These are phyloP conservation scores for Etheostoma cragini DNA, from an alignment of 2,113 vertebrate genomes.

Conservation along the genomic window DNA sequence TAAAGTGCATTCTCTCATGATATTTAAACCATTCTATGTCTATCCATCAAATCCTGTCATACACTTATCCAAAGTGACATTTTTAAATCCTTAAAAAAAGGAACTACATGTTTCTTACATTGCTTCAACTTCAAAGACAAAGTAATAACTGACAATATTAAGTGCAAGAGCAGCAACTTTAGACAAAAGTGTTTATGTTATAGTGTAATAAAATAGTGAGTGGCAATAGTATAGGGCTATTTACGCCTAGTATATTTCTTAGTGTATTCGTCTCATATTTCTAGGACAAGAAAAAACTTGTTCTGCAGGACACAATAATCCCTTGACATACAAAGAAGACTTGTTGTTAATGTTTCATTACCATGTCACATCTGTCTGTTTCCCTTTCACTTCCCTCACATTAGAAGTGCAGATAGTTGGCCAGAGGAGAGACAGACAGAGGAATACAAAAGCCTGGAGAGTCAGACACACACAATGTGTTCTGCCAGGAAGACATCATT, in stretches of 20 bases:
- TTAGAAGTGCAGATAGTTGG: slow-evolving; percentile 21
- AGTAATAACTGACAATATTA: background rate
- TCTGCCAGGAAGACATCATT: slow-evolving; percentile 52
- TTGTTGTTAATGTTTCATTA: slow-evolving; percentile 9
- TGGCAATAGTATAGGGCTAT: background rate
- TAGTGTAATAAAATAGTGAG: background rate
- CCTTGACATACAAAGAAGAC: slow-evolving; percentile 16
- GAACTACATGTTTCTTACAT: background rate
- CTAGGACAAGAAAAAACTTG: background rate
- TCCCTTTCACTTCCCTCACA: slow-evolving; percentile 44
- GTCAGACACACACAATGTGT: slow-evolving; percentile 45
- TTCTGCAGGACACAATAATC: slow-evolving; percentile 3
- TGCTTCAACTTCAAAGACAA: background rate
- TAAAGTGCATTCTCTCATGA: background rate
- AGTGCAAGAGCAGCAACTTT: background rate
- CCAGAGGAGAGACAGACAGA: slow-evolving; percentile 7
- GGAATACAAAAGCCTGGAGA: slow-evolving; percentile 48
- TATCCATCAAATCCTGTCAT: slow-evolving; percentile 1
- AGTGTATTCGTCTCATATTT: background rate
- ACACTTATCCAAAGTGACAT: background rate
- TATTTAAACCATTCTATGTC: background rate
- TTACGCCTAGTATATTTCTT: background rate
- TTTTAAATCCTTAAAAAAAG: background rate
- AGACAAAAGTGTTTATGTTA: background rate
- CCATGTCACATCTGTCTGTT: slow-evolving; percentile 22